Conservation (phyloP, 2,797 vertebrate species). For the Cryptoblepharus egeriae region DNA sequence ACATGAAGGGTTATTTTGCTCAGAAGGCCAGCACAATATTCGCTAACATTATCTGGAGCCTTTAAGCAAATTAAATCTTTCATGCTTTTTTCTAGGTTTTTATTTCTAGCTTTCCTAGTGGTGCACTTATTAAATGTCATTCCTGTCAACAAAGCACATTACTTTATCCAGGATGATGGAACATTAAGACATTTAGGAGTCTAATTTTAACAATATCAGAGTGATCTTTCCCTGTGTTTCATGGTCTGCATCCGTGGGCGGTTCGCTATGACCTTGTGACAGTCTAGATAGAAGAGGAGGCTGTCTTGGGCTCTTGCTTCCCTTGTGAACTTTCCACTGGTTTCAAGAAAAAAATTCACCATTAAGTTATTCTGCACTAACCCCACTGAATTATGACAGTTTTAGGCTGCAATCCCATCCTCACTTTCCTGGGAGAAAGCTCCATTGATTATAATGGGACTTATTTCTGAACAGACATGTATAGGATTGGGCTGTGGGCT, state of each 20-base stretch:
- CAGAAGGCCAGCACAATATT: constrained; percentile 9
- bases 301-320: neutral
- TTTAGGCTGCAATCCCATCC: no score
- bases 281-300: neutral
- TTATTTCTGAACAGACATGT: no score
- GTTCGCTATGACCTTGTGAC: constrained; percentile 7
- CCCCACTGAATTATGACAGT: no score
- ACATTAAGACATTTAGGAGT: constrained; percentile 20
- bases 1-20: constrained; percentile 26
- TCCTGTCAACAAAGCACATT: neutral
- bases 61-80: constrained; percentile 31
- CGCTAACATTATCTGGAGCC: constrained; percentile 27
- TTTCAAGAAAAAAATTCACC: neutral
- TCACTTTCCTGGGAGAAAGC: no score
- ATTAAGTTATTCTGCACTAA: neutral
- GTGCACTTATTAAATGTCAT: constrained; percentile 10
- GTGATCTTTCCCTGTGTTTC: neutral
- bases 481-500: no score
- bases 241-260: neutral
- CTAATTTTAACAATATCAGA: constrained; percentile 44
- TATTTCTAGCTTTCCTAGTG: constrained; percentile 46
- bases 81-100: neutral
- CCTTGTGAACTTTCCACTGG: neutral
- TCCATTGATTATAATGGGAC: no score
- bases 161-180: constrained; percentile 9